These are phyloP conservation scores for Megastigmus dorsalis DNA, from an alignment of 2,888 invertebrate species.

Conservation along the genomic window DNA sequence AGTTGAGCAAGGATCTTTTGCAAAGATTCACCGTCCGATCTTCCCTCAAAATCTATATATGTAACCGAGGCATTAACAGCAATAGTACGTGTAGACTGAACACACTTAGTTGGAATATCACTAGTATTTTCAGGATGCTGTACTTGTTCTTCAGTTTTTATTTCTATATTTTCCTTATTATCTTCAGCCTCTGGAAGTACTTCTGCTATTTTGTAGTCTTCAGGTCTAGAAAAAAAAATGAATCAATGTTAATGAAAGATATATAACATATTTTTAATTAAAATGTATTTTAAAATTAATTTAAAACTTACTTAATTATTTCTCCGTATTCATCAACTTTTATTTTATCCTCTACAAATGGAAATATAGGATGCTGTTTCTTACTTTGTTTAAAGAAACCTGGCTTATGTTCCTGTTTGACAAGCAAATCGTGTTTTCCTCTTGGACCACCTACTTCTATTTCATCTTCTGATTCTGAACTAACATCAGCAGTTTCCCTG, in stretches of 20 bases:
- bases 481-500: slow-evolving; percentile 82
- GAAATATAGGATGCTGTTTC: slow-evolving; percentile 97
- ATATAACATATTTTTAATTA: slow-evolving; percentile 14
- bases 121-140: slow-evolving; percentile 73
- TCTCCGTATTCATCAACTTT: slow-evolving; percentile 98
- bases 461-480: slow-evolving; percentile 90
- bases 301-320: slow-evolving; percentile 81
- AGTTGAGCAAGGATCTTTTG: slow-evolving; percentile 81
- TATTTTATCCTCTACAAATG: slow-evolving; percentile 92
- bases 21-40: slow-evolving; percentile 89
- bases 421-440: slow-evolving; percentile 92
- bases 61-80: slow-evolving; percentile 90
- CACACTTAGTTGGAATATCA: slow-evolving; percentile 94
- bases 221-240: too few relatives aligned
- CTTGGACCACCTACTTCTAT: slow-evolving; percentile 85
- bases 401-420: slow-evolving; percentile 83
- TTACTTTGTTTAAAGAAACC: slow-evolving; percentile 92
- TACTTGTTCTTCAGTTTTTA: slow-evolving; percentile 80
- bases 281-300: not conserved
- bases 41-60: slow-evolving; percentile 98
- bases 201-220: slow-evolving; percentile 92
- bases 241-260: not conserved
- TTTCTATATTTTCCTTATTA: slow-evolving; percentile 81
- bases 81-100: slow-evolving; percentile 83
- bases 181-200: slow-evolving; percentile 81